These are phyloP conservation scores for Motacilla alba DNA, from an alignment of 2,113 vertebrate genomes.

Conservation along the genomic window DNA sequence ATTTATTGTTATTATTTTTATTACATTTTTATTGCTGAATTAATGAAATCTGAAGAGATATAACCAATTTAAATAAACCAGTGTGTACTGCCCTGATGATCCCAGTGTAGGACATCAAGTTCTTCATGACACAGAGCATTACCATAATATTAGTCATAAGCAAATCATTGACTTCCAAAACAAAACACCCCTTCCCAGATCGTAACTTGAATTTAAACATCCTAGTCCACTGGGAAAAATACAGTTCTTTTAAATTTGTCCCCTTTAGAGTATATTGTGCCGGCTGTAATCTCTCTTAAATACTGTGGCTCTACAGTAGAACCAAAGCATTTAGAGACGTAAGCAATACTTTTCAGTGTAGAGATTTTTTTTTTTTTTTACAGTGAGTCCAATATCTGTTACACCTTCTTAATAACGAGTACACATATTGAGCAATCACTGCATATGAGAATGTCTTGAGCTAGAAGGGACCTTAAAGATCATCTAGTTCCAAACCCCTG, in stretches of 20 bases:
- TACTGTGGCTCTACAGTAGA: not conserved
- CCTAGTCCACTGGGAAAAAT: not conserved
- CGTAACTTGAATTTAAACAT: not conserved
- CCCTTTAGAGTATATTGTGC: not conserved
- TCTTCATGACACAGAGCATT: not conserved
- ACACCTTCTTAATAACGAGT: not conserved
- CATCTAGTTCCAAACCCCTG: fast-evolving
- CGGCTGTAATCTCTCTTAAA: not conserved
- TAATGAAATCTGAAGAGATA: not conserved
- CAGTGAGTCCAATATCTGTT: not conserved
- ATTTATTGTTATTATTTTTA: not conserved
- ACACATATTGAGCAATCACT: not conserved
- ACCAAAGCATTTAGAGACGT: not conserved
- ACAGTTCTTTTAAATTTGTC: not conserved
- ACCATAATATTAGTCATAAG: not conserved
- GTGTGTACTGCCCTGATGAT: not conserved
- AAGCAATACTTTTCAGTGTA: not conserved
- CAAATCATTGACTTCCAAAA: not conserved
- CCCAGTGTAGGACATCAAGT: not conserved
- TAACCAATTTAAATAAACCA: not conserved
- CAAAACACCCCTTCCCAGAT: not conserved
- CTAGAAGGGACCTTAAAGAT: not conserved
- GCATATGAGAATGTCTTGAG: not conserved
- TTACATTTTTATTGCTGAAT: not conserved
- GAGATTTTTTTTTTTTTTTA: not conserved